Evolutionary conservation across 2,113 vertebrate genomes (phyloP).

Genomic region (Cebus imitator): DNA sequence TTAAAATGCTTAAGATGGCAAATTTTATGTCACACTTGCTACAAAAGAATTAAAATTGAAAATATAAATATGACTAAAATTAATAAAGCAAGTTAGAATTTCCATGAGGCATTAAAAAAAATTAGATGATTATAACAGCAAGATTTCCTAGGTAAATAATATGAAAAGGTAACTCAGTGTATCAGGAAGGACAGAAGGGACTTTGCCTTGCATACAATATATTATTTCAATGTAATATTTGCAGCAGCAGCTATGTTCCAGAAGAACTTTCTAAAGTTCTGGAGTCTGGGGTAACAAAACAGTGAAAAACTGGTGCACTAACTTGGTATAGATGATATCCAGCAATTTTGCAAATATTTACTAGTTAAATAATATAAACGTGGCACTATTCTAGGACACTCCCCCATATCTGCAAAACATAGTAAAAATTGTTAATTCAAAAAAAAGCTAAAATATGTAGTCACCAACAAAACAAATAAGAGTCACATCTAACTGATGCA

Average conservation of each 20-base stretch:
- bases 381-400: background rate
- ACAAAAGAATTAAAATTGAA: background rate
- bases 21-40: background rate
- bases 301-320: background rate
- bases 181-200: background rate
- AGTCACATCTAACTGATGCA: background rate
- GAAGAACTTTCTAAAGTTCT: background rate
- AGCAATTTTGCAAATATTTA: background rate
- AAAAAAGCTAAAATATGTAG: background rate
- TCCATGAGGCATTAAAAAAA: background rate
- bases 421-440: background rate
- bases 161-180: background rate
- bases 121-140: background rate
- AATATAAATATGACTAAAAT: background rate
- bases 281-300: background rate
- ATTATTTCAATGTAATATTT: background rate
- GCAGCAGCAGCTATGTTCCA: background rate
- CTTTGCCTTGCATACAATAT: background rate
- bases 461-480: background rate
- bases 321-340: background rate
- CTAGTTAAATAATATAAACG: background rate
- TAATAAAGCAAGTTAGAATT: background rate
- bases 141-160: background rate
- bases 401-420: background rate
- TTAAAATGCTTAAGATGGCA: background rate